Percentiles rank a stretch among this genome's conserved stretches.
phyloP scores from a whole-genome alignment of 2,797 vertebrate genomes.

The Pygocentrus nattereri region DNA sequence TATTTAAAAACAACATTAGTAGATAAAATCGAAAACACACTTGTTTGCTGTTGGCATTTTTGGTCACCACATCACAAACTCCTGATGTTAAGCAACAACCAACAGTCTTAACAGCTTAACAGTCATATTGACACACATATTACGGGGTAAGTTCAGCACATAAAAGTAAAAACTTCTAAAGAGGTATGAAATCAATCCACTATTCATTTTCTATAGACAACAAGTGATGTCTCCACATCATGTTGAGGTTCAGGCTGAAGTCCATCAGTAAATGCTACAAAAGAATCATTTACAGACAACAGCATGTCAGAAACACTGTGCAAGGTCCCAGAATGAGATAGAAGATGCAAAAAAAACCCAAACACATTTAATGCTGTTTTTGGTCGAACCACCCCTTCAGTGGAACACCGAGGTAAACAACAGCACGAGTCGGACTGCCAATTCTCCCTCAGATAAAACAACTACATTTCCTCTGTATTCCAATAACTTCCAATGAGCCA shows the following conservation, averaged over 20 bases:
- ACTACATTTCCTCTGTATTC: background rate
- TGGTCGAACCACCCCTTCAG: background rate
- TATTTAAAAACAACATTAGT: too few species aligned
- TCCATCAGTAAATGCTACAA: background rate
- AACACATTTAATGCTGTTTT: background rate
- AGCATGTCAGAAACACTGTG: background rate
- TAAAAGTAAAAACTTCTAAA: background rate
- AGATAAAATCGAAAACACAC: background rate
- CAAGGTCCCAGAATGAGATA: background rate
- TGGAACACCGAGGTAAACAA: background rate
- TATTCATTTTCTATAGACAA: background rate
- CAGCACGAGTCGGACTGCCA: background rate
- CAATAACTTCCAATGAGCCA: conserved; percentile 22
- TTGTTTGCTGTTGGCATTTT: background rate
- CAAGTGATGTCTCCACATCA: background rate
- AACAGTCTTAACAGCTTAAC: too few species aligned
- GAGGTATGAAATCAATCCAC: background rate
- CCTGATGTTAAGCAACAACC: background rate
- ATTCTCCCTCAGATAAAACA: background rate
- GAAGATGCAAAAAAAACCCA: background rate
- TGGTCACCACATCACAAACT: background rate
- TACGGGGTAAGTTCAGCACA: background rate
- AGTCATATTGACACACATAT: too few species aligned
- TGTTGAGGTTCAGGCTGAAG: background rate
- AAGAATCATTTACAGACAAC: background rate